Conservation (phyloP, 2,888 invertebrate species). For the Callimorpha dominula region DNA sequence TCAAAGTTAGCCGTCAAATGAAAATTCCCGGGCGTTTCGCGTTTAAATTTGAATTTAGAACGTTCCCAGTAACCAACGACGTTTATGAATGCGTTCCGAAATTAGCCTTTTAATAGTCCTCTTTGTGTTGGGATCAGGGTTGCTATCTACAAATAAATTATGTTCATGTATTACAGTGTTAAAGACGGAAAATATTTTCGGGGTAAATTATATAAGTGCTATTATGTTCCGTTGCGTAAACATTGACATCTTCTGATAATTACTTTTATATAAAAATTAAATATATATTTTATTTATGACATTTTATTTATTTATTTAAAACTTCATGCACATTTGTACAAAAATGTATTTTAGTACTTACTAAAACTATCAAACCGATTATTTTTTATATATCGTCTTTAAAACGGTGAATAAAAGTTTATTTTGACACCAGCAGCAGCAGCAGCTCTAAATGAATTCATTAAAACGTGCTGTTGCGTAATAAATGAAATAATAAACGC, state of each 20-base stretch:
- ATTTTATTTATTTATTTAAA: no score
- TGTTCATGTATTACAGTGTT: conserved; percentile 33
- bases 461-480: conserved; percentile 17
- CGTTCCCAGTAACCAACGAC: conserved; percentile 49
- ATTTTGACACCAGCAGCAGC: conserved; percentile 20
- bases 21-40: conserved; percentile 48
- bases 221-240: conserved; percentile 11
- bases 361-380: background rate
- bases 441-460: conserved; percentile 7
- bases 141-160: conserved; percentile 43
- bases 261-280: background rate
- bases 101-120: conserved; percentile 61
- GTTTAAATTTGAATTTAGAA: conserved; percentile 59
- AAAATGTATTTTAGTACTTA: no score
- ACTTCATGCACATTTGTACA: no score
- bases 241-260: conserved; percentile 7
- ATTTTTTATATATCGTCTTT: background rate
- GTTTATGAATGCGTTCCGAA: conserved; percentile 62
- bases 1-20: conserved; percentile 48
- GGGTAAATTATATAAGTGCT: conserved; percentile 19
- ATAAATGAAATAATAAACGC: conserved; percentile 31
- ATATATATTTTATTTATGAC: background rate
- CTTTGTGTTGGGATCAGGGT: conserved; percentile 52
- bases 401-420: conserved; percentile 12
- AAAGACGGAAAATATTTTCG: conserved; percentile 22